A percentile compares a stretch with the other conserved stretches of the same genome.
Evolutionary conservation across 2,797 vertebrate genomes (phyloP).

Genomic region (Molothrus ater): DNA sequence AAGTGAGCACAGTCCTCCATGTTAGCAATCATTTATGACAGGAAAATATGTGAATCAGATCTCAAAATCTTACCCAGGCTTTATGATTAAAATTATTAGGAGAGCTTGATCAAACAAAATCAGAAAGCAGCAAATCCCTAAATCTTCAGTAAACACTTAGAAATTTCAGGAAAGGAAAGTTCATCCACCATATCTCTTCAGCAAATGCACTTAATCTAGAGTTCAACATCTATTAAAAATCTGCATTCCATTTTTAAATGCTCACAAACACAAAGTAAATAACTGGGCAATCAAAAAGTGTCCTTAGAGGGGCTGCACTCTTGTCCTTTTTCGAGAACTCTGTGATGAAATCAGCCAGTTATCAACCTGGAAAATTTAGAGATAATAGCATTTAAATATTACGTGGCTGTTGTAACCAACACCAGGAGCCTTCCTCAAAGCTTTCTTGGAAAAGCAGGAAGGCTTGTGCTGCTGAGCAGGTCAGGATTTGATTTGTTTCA

Average conservation of each 20-base stretch:
- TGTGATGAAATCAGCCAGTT: background rate
- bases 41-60: background rate
- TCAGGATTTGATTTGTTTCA: background rate
- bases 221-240: background rate
- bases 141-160: background rate
- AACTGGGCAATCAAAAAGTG: background rate
- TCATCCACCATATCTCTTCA: background rate
- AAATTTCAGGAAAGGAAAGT: background rate
- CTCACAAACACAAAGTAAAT: background rate
- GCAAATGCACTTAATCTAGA: background rate
- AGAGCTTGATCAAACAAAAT: background rate
- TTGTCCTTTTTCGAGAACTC: background rate
- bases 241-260: background rate
- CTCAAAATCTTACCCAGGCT: background rate
- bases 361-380: background rate
- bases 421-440: background rate
- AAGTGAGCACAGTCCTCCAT: background rate
- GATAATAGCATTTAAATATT: background rate
- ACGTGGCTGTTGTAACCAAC: background rate
- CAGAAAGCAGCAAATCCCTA: background rate
- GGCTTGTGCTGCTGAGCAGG: background rate
- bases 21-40: background rate
- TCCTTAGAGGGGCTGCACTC: background rate
- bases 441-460: background rate
- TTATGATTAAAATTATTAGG: background rate